Conservation (phyloP, 2,888 invertebrate genomes). For the Margaritifera margaritifera region DNA sequence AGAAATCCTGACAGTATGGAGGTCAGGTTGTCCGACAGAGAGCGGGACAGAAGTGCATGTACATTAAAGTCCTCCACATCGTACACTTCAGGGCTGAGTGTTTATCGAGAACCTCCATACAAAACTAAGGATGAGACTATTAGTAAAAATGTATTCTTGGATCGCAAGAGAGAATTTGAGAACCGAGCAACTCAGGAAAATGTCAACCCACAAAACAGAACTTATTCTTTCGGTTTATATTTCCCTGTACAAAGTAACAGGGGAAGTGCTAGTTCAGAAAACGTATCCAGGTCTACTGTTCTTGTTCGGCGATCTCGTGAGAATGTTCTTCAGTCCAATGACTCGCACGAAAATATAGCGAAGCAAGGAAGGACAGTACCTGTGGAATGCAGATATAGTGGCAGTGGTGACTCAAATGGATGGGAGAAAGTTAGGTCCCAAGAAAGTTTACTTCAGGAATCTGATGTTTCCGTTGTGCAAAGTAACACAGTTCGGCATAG, state of each 20-base stretch:
- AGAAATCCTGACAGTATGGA: slow-evolving; percentile 12
- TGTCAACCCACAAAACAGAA: slow-evolving; percentile 44
- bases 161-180: slow-evolving; percentile 46
- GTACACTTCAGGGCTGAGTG: slow-evolving; percentile 49
- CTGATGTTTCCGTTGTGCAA: slow-evolving; percentile 14
- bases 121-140: slow-evolving; percentile 25
- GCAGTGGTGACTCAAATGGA: slow-evolving; percentile 24
- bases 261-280: slow-evolving; percentile 37
- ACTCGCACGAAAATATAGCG: slow-evolving; percentile 51
- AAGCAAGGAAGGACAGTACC: slow-evolving; percentile 37
- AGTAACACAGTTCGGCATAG: slow-evolving; percentile 43
- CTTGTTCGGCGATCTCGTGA: slow-evolving; percentile 40
- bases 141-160: slow-evolving; percentile 40
- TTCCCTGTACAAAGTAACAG: slow-evolving; percentile 50
- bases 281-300: slow-evolving; percentile 33
- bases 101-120: slow-evolving; percentile 36
- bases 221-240: slow-evolving; percentile 62
- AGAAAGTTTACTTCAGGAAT: slow-evolving; percentile 21
- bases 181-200: slow-evolving; percentile 45
- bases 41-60: slow-evolving; percentile 20
- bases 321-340: slow-evolving; percentile 46
- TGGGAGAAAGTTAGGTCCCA: slow-evolving; percentile 34
- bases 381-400: slow-evolving; percentile 37
- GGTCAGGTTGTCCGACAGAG: slow-evolving; percentile 13
- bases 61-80: slow-evolving; percentile 48